Conservation (phyloP, 2,113 vertebrate genomes). For the Dromas ardeola region DNA sequence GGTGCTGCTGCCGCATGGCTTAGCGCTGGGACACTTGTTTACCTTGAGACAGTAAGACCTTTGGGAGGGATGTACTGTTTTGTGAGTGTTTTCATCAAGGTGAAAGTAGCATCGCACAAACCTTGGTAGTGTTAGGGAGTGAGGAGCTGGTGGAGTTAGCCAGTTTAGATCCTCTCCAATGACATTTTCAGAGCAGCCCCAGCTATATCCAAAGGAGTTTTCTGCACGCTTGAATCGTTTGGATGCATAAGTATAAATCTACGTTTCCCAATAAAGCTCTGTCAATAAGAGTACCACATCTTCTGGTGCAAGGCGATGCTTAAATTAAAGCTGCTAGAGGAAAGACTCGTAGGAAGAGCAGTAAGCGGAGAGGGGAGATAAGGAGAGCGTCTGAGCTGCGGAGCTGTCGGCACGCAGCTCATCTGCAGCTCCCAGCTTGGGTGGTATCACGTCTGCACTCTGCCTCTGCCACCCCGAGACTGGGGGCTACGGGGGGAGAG, state of each 20-base stretch:
- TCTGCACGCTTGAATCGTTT: not conserved
- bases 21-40: accelerated
- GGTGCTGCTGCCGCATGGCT: not conserved
- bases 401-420: not conserved
- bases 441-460: not conserved
- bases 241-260: not conserved
- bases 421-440: not conserved
- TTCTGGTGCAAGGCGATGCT: not conserved
- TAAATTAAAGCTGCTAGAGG: not conserved
- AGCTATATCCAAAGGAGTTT: not conserved
- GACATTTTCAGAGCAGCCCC: not conserved
- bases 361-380: not conserved
- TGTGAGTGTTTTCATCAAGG: not conserved
- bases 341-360: not conserved
- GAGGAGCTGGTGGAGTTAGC: not conserved
- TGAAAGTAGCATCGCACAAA: not conserved
- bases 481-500: not conserved
- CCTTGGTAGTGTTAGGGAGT: not conserved
- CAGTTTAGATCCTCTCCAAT: not conserved
- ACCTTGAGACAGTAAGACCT: not conserved
- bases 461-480: not conserved
- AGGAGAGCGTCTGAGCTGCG: not conserved
- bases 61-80: not conserved
- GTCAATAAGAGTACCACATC: not conserved
- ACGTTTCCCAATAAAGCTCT: not conserved